These are phyloP conservation scores for Paragorgia papillata DNA, from an alignment of 92 coral and sea anemone species.

Conservation along the genomic window DNA sequence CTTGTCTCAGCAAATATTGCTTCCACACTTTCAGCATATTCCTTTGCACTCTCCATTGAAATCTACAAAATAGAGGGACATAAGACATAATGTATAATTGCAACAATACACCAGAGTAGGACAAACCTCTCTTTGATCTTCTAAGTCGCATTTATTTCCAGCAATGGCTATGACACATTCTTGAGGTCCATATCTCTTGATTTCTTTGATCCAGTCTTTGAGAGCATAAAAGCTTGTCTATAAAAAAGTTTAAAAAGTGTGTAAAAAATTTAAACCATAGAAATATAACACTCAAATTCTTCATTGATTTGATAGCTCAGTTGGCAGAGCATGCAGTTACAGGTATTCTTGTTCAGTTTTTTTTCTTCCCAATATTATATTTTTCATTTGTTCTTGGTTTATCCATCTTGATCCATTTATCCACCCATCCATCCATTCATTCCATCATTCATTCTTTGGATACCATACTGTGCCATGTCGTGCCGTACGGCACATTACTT, in stretches of 20 bases:
- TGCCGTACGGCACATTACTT: no score
- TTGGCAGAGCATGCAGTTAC: no score
- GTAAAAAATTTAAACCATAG: neutral
- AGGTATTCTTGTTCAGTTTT: no score
- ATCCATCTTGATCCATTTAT: no score
- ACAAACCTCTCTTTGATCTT: slow-evolving; percentile 91
- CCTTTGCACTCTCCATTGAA: slow-evolving; percentile 77
- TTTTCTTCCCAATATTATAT: no score
- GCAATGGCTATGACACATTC: slow-evolving; percentile 95
- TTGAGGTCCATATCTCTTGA: slow-evolving; percentile 87
- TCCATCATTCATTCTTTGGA: no score
- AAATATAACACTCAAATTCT: no score
- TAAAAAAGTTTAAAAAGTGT: neutral
- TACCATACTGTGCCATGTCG: no score
- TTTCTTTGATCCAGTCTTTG: slow-evolving; percentile 92
- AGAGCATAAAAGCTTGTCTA: slow-evolving; percentile 82
- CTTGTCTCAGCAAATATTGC: slow-evolving; percentile 97
- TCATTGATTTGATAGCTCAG: no score
- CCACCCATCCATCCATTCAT: no score
- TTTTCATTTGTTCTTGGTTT: no score
- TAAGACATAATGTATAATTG: neutral
- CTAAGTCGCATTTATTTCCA: slow-evolving; percentile 97
- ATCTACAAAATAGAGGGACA: slow-evolving; percentile 51
- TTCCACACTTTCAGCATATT: slow-evolving; percentile 90
- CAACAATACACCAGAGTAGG: neutral